A percentile compares a stretch with the other conserved stretches of the same genome.
These are phyloP conservation scores for Steromphala cineraria DNA, from an alignment of 2,888 invertebrate species.

Conservation along the genomic window DNA sequence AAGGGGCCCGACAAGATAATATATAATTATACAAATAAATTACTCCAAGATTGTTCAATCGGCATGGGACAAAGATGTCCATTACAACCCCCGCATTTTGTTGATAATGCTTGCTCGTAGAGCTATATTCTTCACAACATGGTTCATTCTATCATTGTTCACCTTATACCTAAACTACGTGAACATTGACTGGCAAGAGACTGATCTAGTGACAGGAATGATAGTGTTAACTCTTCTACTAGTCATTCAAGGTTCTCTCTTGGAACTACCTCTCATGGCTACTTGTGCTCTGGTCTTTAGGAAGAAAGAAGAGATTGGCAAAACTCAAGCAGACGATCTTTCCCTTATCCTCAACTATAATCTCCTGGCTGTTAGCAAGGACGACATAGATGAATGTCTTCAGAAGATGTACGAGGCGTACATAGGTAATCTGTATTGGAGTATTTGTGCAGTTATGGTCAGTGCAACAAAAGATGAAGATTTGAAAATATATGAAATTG, in stretches of 20 bases:
- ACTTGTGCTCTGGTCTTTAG: too few relatives aligned
- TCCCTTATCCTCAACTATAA: constrained; percentile 61
- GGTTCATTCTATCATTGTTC: background rate
- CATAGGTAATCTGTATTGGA: constrained; percentile 62
- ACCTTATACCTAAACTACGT: background rate
- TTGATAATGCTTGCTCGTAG: background rate
- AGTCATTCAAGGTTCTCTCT: background rate
- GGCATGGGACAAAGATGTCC: too few relatives aligned
- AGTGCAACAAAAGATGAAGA: constrained; percentile 60
- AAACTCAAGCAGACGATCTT: constrained; percentile 46
- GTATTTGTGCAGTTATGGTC: constrained; percentile 61
- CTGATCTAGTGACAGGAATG: background rate
- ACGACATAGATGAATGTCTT: constrained; percentile 65
- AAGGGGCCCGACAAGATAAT: too few relatives aligned
- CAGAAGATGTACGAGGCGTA: constrained; percentile 66
- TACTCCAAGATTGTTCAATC: too few relatives aligned
- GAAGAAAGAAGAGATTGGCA: background rate
- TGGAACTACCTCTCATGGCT: background rate
- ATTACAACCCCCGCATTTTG: too few relatives aligned
- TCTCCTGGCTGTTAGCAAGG: constrained; percentile 55
- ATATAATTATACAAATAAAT: too few relatives aligned
- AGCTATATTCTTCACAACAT: background rate
- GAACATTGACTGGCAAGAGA: background rate
- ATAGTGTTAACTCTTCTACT: background rate
- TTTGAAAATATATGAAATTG: constrained; percentile 57